Evolutionary conservation across 1,140 invertebrate species (phyloP).

Genomic region (Pseudomyrmex gracilis): DNA sequence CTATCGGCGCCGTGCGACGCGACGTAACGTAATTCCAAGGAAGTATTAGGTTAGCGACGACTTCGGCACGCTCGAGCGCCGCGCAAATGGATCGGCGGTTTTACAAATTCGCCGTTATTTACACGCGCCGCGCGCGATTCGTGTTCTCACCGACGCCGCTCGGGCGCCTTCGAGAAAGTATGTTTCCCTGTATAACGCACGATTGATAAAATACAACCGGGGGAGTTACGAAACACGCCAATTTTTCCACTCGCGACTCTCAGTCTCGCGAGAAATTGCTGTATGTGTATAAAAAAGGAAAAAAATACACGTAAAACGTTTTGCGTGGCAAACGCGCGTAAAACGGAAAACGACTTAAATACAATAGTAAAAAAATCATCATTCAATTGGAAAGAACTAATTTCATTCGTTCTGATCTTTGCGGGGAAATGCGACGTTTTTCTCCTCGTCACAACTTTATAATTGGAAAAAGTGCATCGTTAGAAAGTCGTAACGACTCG

Average conservation of each 20-base stretch:
- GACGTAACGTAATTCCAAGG: conserved; percentile 38
- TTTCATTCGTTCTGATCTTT: conserved; percentile 14
- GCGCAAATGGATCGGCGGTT: conserved; percentile 58
- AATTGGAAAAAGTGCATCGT: conserved; percentile 54
- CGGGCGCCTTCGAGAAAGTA: conserved; percentile 11
- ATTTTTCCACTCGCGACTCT: background rate
- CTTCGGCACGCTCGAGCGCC: conserved; percentile 57
- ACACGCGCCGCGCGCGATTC: conserved; percentile 35
- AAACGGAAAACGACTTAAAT: conserved; percentile 11
- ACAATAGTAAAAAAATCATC: conserved; percentile 4
- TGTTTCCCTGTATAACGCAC: background rate
- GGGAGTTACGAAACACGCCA: background rate
- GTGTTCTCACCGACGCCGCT: conserved; percentile 37
- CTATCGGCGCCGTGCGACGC: conserved; percentile 49
- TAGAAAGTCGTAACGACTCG: conserved; percentile 36
- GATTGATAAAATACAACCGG: conserved; percentile 18
- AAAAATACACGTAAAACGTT: no score
- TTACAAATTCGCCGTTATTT: conserved; percentile 59
- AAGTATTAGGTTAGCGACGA: conserved; percentile 57
- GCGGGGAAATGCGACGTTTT: conserved; percentile 28
- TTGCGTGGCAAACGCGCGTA: no score
- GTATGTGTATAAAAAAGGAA: background rate
- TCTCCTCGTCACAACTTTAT: conserved; percentile 29
- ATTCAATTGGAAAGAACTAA: conserved; percentile 33
- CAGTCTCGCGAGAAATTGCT: background rate